phyloP scores from a whole-genome alignment of 2,888 invertebrate species.

The Tenodera sinensis region DNA sequence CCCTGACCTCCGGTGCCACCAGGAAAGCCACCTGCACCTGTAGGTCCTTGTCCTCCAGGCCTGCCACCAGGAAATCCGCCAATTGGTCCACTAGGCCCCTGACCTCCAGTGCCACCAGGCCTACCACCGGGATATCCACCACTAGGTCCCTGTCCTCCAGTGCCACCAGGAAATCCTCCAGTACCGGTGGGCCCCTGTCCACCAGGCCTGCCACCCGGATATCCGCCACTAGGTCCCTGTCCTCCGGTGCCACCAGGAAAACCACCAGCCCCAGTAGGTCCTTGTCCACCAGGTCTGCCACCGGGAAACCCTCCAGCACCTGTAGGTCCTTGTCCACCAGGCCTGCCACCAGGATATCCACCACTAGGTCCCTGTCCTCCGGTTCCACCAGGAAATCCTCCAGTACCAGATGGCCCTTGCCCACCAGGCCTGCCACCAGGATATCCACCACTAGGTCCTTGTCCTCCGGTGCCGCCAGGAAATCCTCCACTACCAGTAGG shows the following conservation, averaged over 20 bases:
- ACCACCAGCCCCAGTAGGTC: conserved; percentile 19
- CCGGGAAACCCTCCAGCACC: conserved; percentile 26
- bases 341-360: conserved; percentile 29
- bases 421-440: conserved; percentile 18
- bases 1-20: conserved; percentile 33
- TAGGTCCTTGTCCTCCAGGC: conserved; percentile 34
- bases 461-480: conserved; percentile 30
- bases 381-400: conserved; percentile 32
- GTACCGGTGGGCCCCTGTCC: neutral
- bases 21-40: conserved; percentile 30
- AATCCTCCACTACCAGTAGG: conserved; percentile 26
- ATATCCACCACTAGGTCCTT: conserved; percentile 31
- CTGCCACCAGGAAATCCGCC: conserved; percentile 31
- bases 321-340: conserved; percentile 34
- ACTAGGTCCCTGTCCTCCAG: neutral
- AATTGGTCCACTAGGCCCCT: conserved; percentile 32
- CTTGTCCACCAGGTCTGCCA: conserved; percentile 22
- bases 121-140: neutral
- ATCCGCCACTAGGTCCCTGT: neutral
- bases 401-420: too few species aligned
- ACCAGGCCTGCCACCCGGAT: neutral
- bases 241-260: conserved; percentile 28
- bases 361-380: conserved; percentile 33
- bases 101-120: conserved; percentile 23
- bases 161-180: conserved; percentile 21